Evolutionary conservation across 2,888 invertebrate species (phyloP).

Genomic region (Amaurobius ferox): DNA sequence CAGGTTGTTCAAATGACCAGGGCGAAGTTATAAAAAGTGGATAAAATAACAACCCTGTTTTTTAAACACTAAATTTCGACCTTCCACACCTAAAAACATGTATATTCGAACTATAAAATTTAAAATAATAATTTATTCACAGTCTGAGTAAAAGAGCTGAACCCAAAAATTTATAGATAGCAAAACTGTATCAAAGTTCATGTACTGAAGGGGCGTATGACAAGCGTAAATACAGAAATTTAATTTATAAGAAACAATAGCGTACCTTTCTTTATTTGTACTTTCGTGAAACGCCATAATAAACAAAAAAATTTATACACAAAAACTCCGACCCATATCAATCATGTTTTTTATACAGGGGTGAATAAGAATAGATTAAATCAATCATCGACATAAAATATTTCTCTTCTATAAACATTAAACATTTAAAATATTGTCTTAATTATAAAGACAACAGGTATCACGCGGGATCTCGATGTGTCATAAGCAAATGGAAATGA

Average conservation of each 20-base stretch:
- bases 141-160: background rate
- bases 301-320: background rate
- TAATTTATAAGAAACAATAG: background rate
- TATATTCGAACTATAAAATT: background rate
- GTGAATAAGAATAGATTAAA: background rate
- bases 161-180: background rate
- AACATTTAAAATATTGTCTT: background rate
- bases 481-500: background rate
- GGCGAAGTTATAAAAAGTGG: too few relatives aligned
- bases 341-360: background rate
- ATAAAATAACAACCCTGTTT: too few relatives aligned
- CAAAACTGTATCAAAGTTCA: background rate
- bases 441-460: background rate
- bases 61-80: too few relatives aligned
- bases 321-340: background rate
- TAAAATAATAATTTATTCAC: background rate
- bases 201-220: background rate
- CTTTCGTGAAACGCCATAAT: background rate
- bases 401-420: background rate
- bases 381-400: too few relatives aligned
- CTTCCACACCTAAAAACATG: background rate
- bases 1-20: too few relatives aligned
- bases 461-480: background rate
- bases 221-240: background rate
- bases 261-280: background rate